A percentile compares a stretch with the other conserved stretches of the same genome.
phyloP scores from a whole-genome alignment of 2,113 vertebrate species.

The Synchiropus splendidus region DNA sequence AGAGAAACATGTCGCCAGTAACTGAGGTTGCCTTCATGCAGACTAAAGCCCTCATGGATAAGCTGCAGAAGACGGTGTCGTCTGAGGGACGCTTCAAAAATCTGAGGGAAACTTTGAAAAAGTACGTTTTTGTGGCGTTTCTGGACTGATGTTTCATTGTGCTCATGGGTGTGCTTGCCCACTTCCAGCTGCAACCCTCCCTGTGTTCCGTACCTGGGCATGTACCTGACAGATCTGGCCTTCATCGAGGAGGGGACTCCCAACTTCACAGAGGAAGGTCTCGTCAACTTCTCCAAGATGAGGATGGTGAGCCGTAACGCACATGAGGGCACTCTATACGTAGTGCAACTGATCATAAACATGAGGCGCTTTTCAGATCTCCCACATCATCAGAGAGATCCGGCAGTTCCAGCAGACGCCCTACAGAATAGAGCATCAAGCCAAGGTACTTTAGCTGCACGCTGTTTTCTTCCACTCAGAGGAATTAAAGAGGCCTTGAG shows the following conservation, averaged over 20 bases:
- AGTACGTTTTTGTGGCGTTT: conserved; percentile 62
- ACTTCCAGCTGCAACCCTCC: conserved; percentile 86
- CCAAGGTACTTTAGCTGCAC: conserved; percentile 72
- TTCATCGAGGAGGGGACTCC: conserved; percentile 98
- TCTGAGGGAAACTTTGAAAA: conserved; percentile 96
- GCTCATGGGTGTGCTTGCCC: background rate
- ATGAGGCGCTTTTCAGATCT: conserved; percentile 72
- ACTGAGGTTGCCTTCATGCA: conserved; percentile 34
- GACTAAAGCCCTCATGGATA: conserved; percentile 97
- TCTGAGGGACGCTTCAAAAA: conserved; percentile 99
- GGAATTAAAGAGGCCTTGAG: too few species aligned
- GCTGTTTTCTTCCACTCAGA: too few species aligned
- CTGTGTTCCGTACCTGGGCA: conserved; percentile 93
- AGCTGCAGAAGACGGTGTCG: conserved; percentile 95
- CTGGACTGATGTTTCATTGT: too few species aligned
- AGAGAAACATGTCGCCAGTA: conserved; percentile 28
- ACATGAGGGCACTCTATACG: background rate
- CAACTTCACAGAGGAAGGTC: conserved; percentile 95
- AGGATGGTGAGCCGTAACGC: conserved; percentile 78
- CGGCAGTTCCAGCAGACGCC: conserved; percentile 97
- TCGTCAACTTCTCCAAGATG: conserved; percentile 99
- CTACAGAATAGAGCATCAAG: conserved; percentile 93
- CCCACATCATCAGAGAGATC: conserved; percentile 96
- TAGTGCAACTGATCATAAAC: background rate
- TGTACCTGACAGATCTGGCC: conserved; percentile 95